Evolutionary conservation across 2,888 invertebrate genomes (phyloP).

Genomic region (Lomographa bimaculata): DNA sequence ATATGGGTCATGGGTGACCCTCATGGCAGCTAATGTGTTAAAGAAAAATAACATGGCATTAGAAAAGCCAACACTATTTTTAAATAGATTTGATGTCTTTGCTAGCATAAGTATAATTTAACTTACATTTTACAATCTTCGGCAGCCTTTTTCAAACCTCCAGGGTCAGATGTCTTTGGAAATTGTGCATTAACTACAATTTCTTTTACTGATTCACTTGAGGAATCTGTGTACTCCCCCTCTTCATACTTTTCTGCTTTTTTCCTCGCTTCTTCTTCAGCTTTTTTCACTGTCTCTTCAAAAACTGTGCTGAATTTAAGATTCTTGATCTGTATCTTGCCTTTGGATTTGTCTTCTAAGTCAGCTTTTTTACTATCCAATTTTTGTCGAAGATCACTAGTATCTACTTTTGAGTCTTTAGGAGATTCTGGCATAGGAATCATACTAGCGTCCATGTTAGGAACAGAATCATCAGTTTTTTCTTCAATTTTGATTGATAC

Average conservation of each 20-base stretch:
- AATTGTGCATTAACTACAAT: constrained; percentile 66
- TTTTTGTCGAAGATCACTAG: constrained; percentile 54
- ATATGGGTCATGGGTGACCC: too few relatives aligned
- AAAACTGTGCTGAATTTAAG: constrained; percentile 87
- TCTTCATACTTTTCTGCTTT: constrained; percentile 86
- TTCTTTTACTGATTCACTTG: constrained; percentile 63
- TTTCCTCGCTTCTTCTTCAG: constrained; percentile 84
- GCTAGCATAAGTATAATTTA: too few relatives aligned
- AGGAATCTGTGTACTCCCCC: constrained; percentile 83
- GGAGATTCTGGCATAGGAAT: constrained; percentile 73
- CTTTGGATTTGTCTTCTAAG: constrained; percentile 68
- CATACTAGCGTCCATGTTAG: constrained; percentile 52
- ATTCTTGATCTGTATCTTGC: constrained; percentile 87
- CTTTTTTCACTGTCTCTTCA: constrained; percentile 86
- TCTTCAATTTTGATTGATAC: constrained; percentile 50
- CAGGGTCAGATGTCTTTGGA: constrained; percentile 74
- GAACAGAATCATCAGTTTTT: constrained; percentile 35
- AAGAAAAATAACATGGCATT: too few relatives aligned
- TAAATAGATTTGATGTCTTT: too few relatives aligned
- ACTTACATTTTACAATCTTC: constrained; percentile 81
- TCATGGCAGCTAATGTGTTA: too few relatives aligned
- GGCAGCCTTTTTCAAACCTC: constrained; percentile 72
- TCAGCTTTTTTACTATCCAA: constrained; percentile 37
- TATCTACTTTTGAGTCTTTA: constrained; percentile 43
- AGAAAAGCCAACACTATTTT: too few relatives aligned